phyloP scores from a whole-genome alignment of 2,797 vertebrate species.

The Zalophus californianus region DNA sequence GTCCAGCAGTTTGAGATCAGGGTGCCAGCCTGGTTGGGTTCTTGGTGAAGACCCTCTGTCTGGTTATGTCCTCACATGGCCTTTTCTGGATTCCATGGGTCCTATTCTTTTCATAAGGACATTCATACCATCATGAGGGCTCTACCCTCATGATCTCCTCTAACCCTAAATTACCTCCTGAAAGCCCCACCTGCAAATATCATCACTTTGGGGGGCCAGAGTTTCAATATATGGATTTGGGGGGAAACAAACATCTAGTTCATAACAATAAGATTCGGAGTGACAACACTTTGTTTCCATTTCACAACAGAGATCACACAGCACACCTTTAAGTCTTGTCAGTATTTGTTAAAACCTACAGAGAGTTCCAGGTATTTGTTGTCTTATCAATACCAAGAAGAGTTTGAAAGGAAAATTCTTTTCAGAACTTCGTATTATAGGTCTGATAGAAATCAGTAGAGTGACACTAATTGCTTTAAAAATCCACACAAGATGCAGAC shows the following conservation, averaged over 20 bases:
- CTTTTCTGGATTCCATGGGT: not conserved
- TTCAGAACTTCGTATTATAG: constrained; percentile 65
- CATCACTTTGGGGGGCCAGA: too few relatives aligned
- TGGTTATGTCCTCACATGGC: not conserved
- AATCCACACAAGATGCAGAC: not conserved
- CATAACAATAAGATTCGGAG: not conserved
- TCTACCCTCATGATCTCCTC: not conserved
- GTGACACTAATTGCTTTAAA: not conserved
- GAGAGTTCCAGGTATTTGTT: constrained; percentile 23
- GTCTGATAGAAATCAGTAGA: constrained; percentile 62
- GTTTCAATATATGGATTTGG: not conserved
- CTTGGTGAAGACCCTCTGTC: not conserved
- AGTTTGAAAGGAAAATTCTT: constrained; percentile 38
- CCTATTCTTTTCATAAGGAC: not conserved
- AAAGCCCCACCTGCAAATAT: not conserved
- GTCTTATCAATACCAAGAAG: constrained; percentile 18
- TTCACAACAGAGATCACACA: not conserved
- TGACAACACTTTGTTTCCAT: not conserved
- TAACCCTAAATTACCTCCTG: not conserved
- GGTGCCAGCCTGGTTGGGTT: not conserved
- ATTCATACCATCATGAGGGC: not conserved
- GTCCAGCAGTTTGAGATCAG: not conserved
- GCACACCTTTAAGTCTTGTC: not conserved
- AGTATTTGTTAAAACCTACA: not conserved
- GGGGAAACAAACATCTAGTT: too few relatives aligned